Base-by-base conservation (phyloP, 2,888 invertebrate genomes). In the Sceliomorpha sp. region DNA sequence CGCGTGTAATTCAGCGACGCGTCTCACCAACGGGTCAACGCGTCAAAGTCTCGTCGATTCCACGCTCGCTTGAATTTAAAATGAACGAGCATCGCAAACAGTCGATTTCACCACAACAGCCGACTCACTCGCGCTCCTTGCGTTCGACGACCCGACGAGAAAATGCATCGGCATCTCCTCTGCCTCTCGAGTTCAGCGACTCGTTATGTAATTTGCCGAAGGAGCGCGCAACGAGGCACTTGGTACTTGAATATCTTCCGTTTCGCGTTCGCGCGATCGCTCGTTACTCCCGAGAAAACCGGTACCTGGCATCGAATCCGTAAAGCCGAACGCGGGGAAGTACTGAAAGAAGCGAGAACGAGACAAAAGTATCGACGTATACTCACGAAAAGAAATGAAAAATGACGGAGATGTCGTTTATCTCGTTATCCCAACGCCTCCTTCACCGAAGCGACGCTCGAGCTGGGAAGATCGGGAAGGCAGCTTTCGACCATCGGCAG, bases 101-200 rank as follows among this genome's bases (percentile, higher is more conserved):
- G 14, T 31, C 47, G 12, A 67, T 47, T 53, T 58, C 39, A 56
- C 1, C 17, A 13, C 17, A 15, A 8, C 13, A 9, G 31, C 29
- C 24, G 24, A 17, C 15, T 27, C 59, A 42, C 31, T 66, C 44
- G 50, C 12, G 50, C 31, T 44, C 37, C 20, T 20, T 45, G n/a
- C 24, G 42, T 59, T 59, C 48, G 20, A 40, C 48, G 58, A 59
- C 39, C 58, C 34, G 42, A n/a, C 31, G 34, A 17, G 26, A 48
- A 59, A 42, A 40, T 39, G 47, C 40, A 39, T 9, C 20, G 20
- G 20, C 5, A 20, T 20, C 3, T 5, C 27, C 32, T 32, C 8
- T 17, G 10, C 27, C 32, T 32, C 8, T 17, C 31, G 17, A 45
- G 34, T 31, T 45, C 31, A 31, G 20, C 15, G 17, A 29, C 45